These are phyloP conservation scores for Monochamus alternatus DNA, from an alignment of 2,888 invertebrate species.

Conservation along the genomic window DNA sequence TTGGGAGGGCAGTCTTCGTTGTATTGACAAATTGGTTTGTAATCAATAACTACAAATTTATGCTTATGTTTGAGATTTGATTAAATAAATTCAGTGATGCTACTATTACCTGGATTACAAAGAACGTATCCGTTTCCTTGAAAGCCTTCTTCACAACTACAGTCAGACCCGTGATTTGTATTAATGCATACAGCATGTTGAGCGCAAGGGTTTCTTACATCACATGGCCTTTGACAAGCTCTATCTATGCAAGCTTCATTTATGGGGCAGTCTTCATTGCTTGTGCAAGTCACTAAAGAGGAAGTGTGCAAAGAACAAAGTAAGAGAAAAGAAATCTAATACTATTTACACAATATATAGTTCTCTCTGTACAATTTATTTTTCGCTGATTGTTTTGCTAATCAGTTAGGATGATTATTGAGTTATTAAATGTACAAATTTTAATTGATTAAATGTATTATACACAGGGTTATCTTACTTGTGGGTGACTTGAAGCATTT, in stretches of 20 bases:
- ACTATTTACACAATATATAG: constrained; percentile 48
- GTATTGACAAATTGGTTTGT: constrained; percentile 84
- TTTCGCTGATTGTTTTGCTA: constrained; percentile 46
- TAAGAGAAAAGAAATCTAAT: constrained; percentile 54
- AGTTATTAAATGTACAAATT: constrained; percentile 18
- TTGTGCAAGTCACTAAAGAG: constrained; percentile 86
- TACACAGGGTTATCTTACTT: constrained; percentile 77
- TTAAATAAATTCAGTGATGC: background rate
- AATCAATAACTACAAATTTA: constrained; percentile 57
- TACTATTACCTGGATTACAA: constrained; percentile 82
- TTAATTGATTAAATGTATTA: constrained; percentile 32
- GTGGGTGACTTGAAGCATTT: constrained; percentile 84
- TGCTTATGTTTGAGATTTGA: background rate
- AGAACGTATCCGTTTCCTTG: constrained; percentile 90
- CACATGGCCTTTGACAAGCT: constrained; percentile 91
- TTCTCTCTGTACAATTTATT: constrained; percentile 22
- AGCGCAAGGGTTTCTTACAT: constrained; percentile 87
- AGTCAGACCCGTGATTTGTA: constrained; percentile 89
- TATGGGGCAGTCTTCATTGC: constrained; percentile 88
- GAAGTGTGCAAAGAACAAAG: constrained; percentile 65
- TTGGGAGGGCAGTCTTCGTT: constrained; percentile 93
- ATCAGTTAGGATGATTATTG: constrained; percentile 36
- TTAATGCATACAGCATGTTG: constrained; percentile 90
- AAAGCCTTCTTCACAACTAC: constrained; percentile 88
- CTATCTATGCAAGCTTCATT: constrained; percentile 90